Evolutionary conservation across 2,113 vertebrate species (phyloP).

Genomic region (Caloenas nicobarica): DNA sequence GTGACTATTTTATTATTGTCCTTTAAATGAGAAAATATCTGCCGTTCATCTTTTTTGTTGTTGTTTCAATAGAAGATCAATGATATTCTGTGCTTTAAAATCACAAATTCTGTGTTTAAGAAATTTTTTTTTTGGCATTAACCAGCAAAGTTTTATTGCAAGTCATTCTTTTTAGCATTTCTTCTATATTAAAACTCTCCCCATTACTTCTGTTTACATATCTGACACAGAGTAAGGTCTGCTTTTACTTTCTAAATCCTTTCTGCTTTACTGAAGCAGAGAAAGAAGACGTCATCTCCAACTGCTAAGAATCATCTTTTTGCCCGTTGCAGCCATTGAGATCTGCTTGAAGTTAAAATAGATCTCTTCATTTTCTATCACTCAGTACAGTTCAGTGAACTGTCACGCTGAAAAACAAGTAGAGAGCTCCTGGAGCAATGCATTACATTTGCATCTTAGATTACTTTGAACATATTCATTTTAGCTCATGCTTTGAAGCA

Average conservation of each 20-base stretch:
- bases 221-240: slow-evolving; percentile 21
- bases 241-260: slow-evolving; percentile 23
- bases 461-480: slow-evolving; percentile 55
- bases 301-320: not conserved
- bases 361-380: slow-evolving; percentile 47
- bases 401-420: slow-evolving; percentile 33
- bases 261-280: slow-evolving; percentile 53
- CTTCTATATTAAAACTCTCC: not conserved
- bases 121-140: not conserved
- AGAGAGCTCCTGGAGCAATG: slow-evolving; percentile 29
- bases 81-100: not conserved
- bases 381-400: slow-evolving; percentile 22
- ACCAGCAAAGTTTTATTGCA: not conserved
- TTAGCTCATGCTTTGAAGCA: slow-evolving; percentile 27
- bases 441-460: slow-evolving; percentile 62
- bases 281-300: not conserved
- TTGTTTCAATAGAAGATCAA: not conserved
- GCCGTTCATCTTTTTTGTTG: slow-evolving; percentile 39
- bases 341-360: slow-evolving; percentile 49
- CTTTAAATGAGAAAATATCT: slow-evolving; percentile 39
- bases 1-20: slow-evolving; percentile 30
- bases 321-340: slow-evolving; percentile 18
- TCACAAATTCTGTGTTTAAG: not conserved
- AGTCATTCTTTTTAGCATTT: not conserved
- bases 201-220: slow-evolving; percentile 5